Evolutionary conservation across 2,113 vertebrate genomes (phyloP).

Genomic region (Hymenochirus boettgeri): DNA sequence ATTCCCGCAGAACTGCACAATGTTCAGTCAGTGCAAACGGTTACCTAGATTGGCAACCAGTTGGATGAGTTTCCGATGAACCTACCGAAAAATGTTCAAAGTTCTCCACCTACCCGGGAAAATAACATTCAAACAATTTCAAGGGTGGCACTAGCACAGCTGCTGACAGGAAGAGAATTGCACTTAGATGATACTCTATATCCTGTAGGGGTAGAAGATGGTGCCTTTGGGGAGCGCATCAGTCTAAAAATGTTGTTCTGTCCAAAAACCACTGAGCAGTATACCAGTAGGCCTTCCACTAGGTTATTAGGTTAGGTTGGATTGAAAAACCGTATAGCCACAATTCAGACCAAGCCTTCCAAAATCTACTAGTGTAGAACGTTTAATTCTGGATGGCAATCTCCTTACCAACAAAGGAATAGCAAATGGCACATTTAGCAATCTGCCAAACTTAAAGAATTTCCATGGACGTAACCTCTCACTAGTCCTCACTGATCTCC

Average conservation of each 20-base stretch:
- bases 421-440: slow-evolving; percentile 86
- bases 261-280: slow-evolving; percentile 97
- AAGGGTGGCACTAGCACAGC: slow-evolving; percentile 85
- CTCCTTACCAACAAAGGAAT: slow-evolving; percentile 90
- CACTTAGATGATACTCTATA: slow-evolving; percentile 96
- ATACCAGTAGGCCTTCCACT: slow-evolving; percentile 88
- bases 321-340: slow-evolving; percentile 91
- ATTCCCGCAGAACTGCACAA: slow-evolving; percentile 92
- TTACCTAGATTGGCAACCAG: slow-evolving; percentile 93
- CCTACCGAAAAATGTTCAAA: slow-evolving; percentile 86
- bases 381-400: slow-evolving; percentile 91
- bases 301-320: slow-evolving; percentile 86
- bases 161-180: slow-evolving; percentile 85
- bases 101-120: slow-evolving; percentile 93
- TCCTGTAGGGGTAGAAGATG: slow-evolving; percentile 93
- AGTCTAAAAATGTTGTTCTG: slow-evolving; percentile 93
- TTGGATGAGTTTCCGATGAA: slow-evolving; percentile 96
- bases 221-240: slow-evolving; percentile 87
- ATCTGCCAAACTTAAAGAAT: slow-evolving; percentile 81
- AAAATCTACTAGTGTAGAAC: slow-evolving; percentile 90
- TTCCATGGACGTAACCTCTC: slow-evolving; percentile 90
- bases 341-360: slow-evolving; percentile 91
- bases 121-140: slow-evolving; percentile 98
- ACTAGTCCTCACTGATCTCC: slow-evolving; percentile 83
- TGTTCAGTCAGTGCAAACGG: slow-evolving; percentile 85